These are phyloP conservation scores for Drosophila emarginata DNA, from an alignment of 2,888 invertebrate genomes.

Conservation along the genomic window DNA sequence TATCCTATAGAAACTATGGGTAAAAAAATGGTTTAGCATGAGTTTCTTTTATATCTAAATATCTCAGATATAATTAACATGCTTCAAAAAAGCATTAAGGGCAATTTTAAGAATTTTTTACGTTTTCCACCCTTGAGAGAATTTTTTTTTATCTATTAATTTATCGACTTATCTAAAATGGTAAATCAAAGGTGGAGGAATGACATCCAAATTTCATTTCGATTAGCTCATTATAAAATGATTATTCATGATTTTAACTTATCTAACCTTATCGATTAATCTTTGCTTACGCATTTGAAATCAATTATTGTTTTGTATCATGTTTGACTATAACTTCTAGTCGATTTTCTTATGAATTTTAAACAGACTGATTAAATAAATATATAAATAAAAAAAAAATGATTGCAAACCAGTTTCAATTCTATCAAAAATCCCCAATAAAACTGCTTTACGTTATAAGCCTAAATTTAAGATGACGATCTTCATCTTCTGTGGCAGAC, in stretches of 20 bases:
- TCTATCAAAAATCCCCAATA: conserved; percentile 17
- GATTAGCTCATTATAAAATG: background rate
- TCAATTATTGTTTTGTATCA: background rate
- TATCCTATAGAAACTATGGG: too few relatives aligned
- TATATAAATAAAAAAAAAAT: background rate
- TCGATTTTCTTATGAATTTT: background rate
- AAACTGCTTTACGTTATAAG: conserved; percentile 9
- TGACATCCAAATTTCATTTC: background rate
- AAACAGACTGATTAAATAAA: background rate
- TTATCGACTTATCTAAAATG: background rate
- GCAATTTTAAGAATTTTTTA: too few relatives aligned
- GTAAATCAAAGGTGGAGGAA: background rate
- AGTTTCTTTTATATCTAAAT: too few relatives aligned
- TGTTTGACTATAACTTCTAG: background rate
- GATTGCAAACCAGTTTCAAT: conserved; percentile 17
- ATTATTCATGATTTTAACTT: too few relatives aligned
- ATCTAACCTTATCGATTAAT: background rate
- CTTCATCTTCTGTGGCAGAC: conserved; percentile 25
- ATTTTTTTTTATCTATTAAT: too few relatives aligned
- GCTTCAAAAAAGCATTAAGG: too few relatives aligned
- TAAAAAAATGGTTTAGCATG: too few relatives aligned
- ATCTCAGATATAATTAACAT: too few relatives aligned
- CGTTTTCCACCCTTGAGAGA: too few relatives aligned
- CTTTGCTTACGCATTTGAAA: conserved; percentile 1
- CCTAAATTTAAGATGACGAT: conserved; percentile 36